Evolutionary conservation across 2,888 invertebrate genomes (phyloP).

Genomic region (Folsomia candida): DNA sequence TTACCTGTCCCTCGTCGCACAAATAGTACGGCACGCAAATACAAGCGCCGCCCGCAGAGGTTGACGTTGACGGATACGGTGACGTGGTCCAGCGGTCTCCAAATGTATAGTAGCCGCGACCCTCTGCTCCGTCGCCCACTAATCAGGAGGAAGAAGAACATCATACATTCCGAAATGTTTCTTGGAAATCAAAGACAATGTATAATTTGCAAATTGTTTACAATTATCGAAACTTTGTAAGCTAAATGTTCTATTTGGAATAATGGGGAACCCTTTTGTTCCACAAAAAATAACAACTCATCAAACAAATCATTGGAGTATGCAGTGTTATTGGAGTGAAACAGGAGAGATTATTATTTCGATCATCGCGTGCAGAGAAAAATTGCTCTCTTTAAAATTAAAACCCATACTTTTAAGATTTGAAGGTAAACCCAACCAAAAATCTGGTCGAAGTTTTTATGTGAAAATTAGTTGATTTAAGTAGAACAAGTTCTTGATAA

Average conservation of each 20-base stretch:
- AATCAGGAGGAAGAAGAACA: not conserved
- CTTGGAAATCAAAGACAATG: not conserved
- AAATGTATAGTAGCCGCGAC: conserved; percentile 36
- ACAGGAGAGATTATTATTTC: not conserved
- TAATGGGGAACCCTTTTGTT: no score
- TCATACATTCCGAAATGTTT: not conserved
- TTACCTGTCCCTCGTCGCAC: conserved; percentile 48
- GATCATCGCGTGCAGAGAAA: not conserved
- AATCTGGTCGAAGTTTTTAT: not conserved
- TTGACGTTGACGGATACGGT: conserved; percentile 9
- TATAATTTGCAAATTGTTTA: not conserved
- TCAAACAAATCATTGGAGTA: not conserved
- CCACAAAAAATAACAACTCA: not conserved
- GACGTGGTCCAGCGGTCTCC: conserved; percentile 18
- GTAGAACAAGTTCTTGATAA: not conserved
- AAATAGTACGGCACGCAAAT: conserved; percentile 48
- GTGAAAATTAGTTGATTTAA: not conserved
- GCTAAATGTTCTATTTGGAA: no score
- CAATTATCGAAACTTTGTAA: not conserved
- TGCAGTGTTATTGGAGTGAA: not conserved
- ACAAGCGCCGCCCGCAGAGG: conserved; percentile 22
- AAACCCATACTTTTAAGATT: not conserved
- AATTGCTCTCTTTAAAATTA: not conserved
- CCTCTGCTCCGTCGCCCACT: conserved; percentile 17
- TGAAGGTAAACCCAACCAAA: not conserved